A percentile compares a stretch with the other conserved stretches of the same genome.
phyloP scores from a whole-genome alignment of 2,113 vertebrate genomes.

The Desmodus rotundus region DNA sequence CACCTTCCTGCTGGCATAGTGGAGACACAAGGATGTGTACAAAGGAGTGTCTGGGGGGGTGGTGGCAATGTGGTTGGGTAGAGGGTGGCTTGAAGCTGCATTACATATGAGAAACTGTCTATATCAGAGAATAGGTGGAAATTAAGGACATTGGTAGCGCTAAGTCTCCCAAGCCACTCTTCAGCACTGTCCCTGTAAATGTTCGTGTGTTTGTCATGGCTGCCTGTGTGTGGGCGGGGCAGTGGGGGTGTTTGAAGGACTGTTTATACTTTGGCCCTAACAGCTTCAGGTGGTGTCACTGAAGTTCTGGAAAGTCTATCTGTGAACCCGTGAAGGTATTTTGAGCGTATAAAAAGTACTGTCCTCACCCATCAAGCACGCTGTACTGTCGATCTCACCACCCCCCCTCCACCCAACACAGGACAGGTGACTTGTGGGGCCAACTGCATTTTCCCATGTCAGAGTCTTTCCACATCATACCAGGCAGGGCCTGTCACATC shows the following conservation, averaged over 20 bases:
- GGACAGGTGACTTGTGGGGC: not conserved
- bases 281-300: not conserved
- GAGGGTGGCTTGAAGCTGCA: not conserved
- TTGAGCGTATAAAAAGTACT: not conserved
- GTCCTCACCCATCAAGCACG: not conserved
- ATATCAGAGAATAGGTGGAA: not conserved
- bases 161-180: not conserved
- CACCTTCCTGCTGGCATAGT: not conserved
- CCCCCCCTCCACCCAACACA: not conserved
- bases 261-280: not conserved
- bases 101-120: not conserved
- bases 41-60: not conserved
- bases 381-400: not conserved
- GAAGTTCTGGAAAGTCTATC: not conserved
- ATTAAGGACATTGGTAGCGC: not conserved
- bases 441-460: not conserved
- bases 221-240: not conserved
- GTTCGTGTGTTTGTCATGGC: not conserved
- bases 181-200: not conserved
- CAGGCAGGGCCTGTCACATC: not conserved
- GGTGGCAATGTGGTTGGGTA: no score
- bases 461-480: not conserved
- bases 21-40: not conserved
- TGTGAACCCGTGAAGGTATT: not conserved
- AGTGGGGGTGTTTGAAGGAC: not conserved